Percentiles rank a stretch among this genome's conserved stretches.
phyloP scores from a whole-genome alignment of 1,140 invertebrate genomes.

The Ptiloglossa arizonensis region DNA sequence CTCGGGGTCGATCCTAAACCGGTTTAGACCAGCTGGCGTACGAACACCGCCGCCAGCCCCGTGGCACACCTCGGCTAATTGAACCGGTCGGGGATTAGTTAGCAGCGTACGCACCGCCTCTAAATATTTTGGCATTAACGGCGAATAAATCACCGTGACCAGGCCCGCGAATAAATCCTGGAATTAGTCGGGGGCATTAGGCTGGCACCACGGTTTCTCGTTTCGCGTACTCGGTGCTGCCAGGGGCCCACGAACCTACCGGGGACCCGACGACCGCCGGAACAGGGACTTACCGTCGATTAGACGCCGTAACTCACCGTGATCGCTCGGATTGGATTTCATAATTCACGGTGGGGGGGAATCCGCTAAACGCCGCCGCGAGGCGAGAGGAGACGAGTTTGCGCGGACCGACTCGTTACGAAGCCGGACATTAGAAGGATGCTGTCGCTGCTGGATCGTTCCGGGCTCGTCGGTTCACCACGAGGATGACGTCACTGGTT shows the following conservation, averaged over 20 bases:
- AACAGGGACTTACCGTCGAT: conserved; percentile 12
- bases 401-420: too few species aligned
- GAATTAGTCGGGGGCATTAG: conserved; percentile 56
- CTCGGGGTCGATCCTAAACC: conserved; percentile 59
- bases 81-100: conserved; percentile 71
- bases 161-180: conserved; percentile 55
- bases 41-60: conserved; percentile 35
- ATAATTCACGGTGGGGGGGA: conserved; percentile 29
- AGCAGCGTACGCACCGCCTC: conserved; percentile 58
- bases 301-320: conserved; percentile 29
- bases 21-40: conserved; percentile 67
- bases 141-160: conserved; percentile 61
- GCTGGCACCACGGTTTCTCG: neutral
- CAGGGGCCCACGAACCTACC: neutral
- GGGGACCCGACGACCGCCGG: neutral
- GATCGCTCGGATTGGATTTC: conserved; percentile 39
- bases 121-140: conserved; percentile 74
- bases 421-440: too few species aligned
- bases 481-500: too few species aligned
- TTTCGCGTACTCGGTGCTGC: neutral
- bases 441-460: too few species aligned
- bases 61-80: conserved; percentile 65
- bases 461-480: too few species aligned
- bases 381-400: too few species aligned
- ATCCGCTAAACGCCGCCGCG: neutral